A percentile compares a stretch with the other conserved stretches of the same genome.
phyloP scores from a whole-genome alignment of 2,888 invertebrate species.

The Stenchaetothrips biformis region DNA sequence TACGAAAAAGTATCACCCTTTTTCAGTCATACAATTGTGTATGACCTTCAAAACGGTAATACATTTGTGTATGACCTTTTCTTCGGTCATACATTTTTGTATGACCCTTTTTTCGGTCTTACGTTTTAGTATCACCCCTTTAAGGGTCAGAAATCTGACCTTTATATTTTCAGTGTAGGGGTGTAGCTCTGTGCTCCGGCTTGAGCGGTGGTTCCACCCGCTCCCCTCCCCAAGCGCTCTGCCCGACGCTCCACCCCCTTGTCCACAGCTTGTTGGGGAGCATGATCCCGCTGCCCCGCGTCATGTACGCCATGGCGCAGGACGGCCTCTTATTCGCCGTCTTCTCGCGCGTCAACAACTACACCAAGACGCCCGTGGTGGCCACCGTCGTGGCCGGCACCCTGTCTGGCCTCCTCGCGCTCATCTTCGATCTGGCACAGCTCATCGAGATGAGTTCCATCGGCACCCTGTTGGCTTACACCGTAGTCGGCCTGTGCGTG shows the following conservation, averaged over 20 bases:
- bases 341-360: slow-evolving; percentile 68
- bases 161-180: too few relatives aligned
- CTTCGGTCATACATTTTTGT: too few relatives aligned
- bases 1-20: too few relatives aligned
- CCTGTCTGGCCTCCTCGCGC: slow-evolving; percentile 68
- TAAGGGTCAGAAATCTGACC: too few relatives aligned
- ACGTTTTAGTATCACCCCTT: too few relatives aligned
- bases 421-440: slow-evolving; percentile 81
- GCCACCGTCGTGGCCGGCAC: slow-evolving; percentile 70
- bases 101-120: too few relatives aligned
- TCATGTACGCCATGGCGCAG: slow-evolving; percentile 85
- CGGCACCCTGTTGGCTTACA: slow-evolving; percentile 80
- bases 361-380: slow-evolving; percentile 67
- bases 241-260: not conserved
- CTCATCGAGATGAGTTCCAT: slow-evolving; percentile 94
- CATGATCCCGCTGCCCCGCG: slow-evolving; percentile 76
- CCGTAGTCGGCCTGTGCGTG: slow-evolving; percentile 85
- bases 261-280: slow-evolving; percentile 68
- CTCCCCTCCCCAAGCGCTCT: too few relatives aligned
- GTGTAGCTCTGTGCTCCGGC: too few relatives aligned
- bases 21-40: too few relatives aligned
- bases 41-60: too few relatives aligned
- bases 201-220: too few relatives aligned
- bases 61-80: too few relatives aligned
- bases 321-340: slow-evolving; percentile 81